A percentile compares a stretch with the other conserved stretches of the same genome.
Evolutionary conservation across 1,140 invertebrate species (phyloP).

Genomic region (Diploscapter pachys): DNA sequence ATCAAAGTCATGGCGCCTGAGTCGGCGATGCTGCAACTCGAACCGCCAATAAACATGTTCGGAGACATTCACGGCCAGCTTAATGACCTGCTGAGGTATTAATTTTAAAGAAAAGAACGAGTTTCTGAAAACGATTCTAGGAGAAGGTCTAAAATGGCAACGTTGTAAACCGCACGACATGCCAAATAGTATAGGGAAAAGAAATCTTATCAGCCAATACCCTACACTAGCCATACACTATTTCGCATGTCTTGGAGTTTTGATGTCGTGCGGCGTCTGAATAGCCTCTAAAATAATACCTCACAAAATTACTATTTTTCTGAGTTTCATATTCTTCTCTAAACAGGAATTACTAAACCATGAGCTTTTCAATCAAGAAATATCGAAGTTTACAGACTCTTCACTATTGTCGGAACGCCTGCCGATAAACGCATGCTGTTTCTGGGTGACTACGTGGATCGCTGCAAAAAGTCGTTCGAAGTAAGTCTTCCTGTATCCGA

Average conservation of each 20-base stretch:
- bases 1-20: background rate
- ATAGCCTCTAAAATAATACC: background rate
- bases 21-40: background rate
- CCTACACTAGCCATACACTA: too few species aligned
- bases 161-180: background rate
- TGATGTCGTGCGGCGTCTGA: background rate
- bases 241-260: background rate
- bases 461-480: conserved; percentile 14
- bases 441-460: conserved; percentile 9
- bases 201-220: too few species aligned
- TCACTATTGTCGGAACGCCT: conserved; percentile 1
- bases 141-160: background rate
- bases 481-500: conserved; percentile 44
- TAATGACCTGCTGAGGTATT: background rate
- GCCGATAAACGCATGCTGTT: background rate
- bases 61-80: conserved; percentile 17
- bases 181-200: too few species aligned
- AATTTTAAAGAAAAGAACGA: background rate
- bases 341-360: background rate
- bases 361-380: too few species aligned
- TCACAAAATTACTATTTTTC: background rate
- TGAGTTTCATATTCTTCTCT: background rate
- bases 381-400: background rate
- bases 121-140: background rate
- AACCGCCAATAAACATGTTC: background rate